phyloP scores from a whole-genome alignment of 2,113 vertebrate genomes.

The Corapipo altera region DNA sequence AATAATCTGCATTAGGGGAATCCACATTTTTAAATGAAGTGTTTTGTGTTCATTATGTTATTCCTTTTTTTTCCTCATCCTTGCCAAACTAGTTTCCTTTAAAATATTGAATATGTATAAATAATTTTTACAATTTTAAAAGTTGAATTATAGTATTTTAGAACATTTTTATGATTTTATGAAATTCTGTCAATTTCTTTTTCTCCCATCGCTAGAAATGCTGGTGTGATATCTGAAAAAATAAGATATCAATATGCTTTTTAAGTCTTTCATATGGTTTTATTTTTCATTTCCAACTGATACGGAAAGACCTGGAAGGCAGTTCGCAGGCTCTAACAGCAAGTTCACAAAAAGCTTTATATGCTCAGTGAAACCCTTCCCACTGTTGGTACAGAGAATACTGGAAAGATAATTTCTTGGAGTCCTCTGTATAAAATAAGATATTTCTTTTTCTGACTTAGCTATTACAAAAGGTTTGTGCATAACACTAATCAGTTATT shows the following conservation, averaged over 20 bases:
- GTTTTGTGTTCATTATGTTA: background rate
- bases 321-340: background rate
- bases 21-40: background rate
- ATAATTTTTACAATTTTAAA: background rate
- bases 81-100: background rate
- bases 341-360: slow-evolving; percentile 24
- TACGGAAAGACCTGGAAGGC: background rate
- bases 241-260: background rate
- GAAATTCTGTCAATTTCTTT: background rate
- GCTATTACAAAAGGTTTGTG: background rate
- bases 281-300: slow-evolving; percentile 24
- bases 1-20: background rate
- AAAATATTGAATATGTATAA: background rate
- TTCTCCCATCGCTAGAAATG: background rate
- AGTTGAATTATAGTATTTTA: background rate
- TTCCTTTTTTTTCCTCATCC: background rate
- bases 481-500: background rate
- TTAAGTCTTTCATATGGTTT: slow-evolving; percentile 4
- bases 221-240: background rate
- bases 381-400: background rate
- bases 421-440: background rate
- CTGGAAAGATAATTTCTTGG: background rate
- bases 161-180: background rate
- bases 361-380: background rate
- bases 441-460: background rate